Base-by-base conservation (phyloP, 2,113 vertebrate genomes). In the Amia ocellicauda region DNA sequence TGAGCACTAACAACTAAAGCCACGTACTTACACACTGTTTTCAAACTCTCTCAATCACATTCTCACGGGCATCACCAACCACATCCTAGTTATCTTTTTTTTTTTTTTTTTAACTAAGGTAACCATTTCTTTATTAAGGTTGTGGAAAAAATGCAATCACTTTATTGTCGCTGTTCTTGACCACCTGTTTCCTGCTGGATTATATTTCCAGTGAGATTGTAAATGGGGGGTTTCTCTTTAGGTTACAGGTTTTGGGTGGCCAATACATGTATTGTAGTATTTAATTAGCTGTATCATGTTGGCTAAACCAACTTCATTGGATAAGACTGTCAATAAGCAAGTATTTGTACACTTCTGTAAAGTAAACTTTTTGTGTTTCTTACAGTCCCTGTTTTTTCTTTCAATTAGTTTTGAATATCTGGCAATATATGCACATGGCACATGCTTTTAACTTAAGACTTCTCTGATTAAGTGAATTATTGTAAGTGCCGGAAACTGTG, bases 161-260 rank as follows among this genome's bases (percentile, higher is more conserved):
- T 41, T 51, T 24, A 28, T 47, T 55, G 9, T 49, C n/a, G n/a
- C 10, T 16, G n/a, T 24, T 41, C n/a, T 43, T 26, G 28, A 47
- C n/a, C 14, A 5, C n/a, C 14, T 47, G 42, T 41, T 41, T 49
- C 42, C 47, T 61, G 27, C 43, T 57, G 53, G 50, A 42, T n/a
- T n/a, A n/a, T n/a, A 40, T 23, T 20, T 28, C 19, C 53, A 20
- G 31, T 36, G 31, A 36, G 11, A 36, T 36, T 36, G 4, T 36
- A 36, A 36, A 31, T 58, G 17, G 73, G 66, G 62, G 71, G 66
- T 23, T 49, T 13, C 41, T 69, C 72, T 74, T 73, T 73, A 72
- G 60, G 68, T 76, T 71, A 61, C 80, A 77, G 83, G 79, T 77
- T 73, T 60, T 68, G 64, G 72, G 36, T 57, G 74, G 78, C 78